Percentiles rank a stretch among this genome's conserved stretches.
Conservation (phyloP, 1,140 invertebrate genomes). For the Neuroterus valhalla region DNA sequence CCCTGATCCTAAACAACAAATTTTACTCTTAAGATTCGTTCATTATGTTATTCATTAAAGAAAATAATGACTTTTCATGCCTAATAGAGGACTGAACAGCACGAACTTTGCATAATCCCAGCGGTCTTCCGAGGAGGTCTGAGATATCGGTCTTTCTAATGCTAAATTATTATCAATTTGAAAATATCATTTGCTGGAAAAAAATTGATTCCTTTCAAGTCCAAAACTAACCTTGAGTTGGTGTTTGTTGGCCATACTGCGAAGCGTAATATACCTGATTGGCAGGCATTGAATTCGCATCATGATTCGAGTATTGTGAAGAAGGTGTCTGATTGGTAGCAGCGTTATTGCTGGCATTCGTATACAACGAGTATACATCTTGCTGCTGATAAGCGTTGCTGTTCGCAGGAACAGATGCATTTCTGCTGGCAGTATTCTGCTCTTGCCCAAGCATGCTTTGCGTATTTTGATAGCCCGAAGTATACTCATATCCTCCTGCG, state of each 20-base stretch:
- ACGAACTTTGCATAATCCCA: too few relatives aligned
- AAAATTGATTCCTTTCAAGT: too few relatives aligned
- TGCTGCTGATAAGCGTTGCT: constrained; percentile 31
- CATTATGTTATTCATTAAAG: too few relatives aligned
- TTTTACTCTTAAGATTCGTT: too few relatives aligned
- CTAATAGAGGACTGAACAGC: too few relatives aligned
- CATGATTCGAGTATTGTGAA: constrained; percentile 61
- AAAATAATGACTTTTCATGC: too few relatives aligned
- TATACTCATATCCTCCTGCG: constrained; percentile 75
- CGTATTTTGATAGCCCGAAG: constrained; percentile 72
- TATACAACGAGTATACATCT: constrained; percentile 72
- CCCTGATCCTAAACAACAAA: too few relatives aligned
- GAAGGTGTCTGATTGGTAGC: constrained; percentile 65
- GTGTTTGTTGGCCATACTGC: constrained; percentile 74
- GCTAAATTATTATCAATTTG: too few relatives aligned
- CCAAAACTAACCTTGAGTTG: constrained; percentile 53
- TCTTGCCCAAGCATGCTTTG: constrained; percentile 44
- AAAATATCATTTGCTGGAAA: too few relatives aligned
- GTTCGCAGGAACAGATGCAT: not conserved
- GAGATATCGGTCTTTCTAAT: too few relatives aligned
- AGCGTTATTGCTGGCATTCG: constrained; percentile 71
- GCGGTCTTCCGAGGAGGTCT: too few relatives aligned
- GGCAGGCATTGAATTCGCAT: constrained; percentile 47
- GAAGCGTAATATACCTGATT: constrained; percentile 73
- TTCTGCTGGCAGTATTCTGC: not conserved